These are phyloP conservation scores for Bimastos eiseni DNA, from an alignment of 2,888 invertebrate species.

Conservation along the genomic window DNA sequence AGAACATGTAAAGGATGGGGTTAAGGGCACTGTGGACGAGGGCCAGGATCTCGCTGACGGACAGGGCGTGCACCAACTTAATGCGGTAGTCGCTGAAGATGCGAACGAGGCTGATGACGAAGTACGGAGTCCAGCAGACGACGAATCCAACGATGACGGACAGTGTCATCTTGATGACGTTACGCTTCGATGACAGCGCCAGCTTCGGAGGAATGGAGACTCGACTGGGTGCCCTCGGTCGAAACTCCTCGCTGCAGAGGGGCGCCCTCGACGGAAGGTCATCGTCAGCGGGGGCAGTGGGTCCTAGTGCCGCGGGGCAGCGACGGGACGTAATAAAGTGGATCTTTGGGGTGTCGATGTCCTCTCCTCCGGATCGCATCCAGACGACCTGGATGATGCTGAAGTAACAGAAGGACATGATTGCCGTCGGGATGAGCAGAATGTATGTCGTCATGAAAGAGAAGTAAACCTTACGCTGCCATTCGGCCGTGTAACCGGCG, in stretches of 20 bases:
- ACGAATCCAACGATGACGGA: slow-evolving; percentile 63
- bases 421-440: slow-evolving; percentile 59
- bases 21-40: slow-evolving; percentile 62
- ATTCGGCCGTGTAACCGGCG: slow-evolving; percentile 61
- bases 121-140: slow-evolving; percentile 63
- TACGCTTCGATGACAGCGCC: slow-evolving; percentile 58
- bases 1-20: slow-evolving; percentile 63
- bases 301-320: background rate
- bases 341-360: slow-evolving; percentile 33
- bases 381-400: slow-evolving; percentile 62
- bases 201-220: slow-evolving; percentile 10
- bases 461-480: slow-evolving; percentile 63
- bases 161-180: slow-evolving; percentile 63
- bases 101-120: slow-evolving; percentile 60
- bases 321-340: slow-evolving; percentile 31
- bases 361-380: slow-evolving; percentile 49
- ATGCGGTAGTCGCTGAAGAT: slow-evolving; percentile 59
- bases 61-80: slow-evolving; percentile 47
- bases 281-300: background rate
- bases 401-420: slow-evolving; percentile 63
- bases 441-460: slow-evolving; percentile 63
- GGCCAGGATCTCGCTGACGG: slow-evolving; percentile 55
- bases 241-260: background rate
- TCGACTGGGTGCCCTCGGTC: background rate
- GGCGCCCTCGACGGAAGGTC: background rate